Conservation (phyloP, 2,888 invertebrate species). For the Dysmachus trigonus region DNA sequence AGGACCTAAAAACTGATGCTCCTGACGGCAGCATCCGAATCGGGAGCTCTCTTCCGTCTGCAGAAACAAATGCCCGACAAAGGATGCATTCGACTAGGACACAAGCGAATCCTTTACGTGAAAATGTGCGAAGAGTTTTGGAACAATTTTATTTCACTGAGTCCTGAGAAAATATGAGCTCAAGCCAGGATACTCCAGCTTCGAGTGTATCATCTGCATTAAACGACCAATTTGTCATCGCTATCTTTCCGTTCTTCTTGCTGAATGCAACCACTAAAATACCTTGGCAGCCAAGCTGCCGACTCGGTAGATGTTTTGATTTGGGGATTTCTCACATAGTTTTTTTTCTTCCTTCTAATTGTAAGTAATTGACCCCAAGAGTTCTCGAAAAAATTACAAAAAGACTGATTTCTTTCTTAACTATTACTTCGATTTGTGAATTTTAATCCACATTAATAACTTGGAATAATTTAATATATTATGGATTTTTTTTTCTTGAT, state of each 20-base stretch:
- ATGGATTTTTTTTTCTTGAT: no score
- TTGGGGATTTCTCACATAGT: background rate
- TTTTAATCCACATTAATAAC: no score
- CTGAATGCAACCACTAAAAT: background rate
- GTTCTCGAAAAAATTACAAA: background rate
- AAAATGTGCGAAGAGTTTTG: constrained; percentile 22
- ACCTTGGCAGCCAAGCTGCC: background rate
- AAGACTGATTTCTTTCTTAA: background rate
- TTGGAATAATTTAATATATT: no score
- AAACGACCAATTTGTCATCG: constrained; percentile 48
- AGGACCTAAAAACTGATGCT: constrained; percentile 10
- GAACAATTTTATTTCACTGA: background rate
- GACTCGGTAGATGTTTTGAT: background rate
- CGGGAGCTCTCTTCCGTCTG: background rate
- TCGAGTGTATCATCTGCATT: constrained; percentile 47
- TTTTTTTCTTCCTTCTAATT: background rate
- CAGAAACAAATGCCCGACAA: background rate
- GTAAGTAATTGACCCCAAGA: background rate
- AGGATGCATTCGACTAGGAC: background rate
- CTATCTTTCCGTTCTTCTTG: background rate
- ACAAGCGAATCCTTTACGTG: background rate
- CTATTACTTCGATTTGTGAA: background rate
- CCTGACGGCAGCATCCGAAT: background rate
- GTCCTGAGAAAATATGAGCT: constrained; percentile 35
- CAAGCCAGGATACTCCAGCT: background rate